Conservation (phyloP, 2,888 invertebrate genomes). For the Meliscaeva auricollis region DNA sequence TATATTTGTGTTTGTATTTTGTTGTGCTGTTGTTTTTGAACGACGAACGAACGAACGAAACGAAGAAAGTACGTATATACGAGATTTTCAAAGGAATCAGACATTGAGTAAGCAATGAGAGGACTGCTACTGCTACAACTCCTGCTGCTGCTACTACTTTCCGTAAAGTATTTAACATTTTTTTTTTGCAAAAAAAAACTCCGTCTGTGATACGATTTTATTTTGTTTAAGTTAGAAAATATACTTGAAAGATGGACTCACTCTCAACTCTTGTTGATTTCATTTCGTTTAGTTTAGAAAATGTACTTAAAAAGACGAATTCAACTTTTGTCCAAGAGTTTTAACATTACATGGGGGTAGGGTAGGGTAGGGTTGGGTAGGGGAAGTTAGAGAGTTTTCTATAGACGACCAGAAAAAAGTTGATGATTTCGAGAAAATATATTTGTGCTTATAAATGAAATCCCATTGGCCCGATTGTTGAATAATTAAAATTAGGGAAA, state of each 20-base stretch:
- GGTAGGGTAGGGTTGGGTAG: too few species aligned
- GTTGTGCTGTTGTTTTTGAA: background rate
- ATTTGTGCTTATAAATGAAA: background rate
- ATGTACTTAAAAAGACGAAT: too few species aligned
- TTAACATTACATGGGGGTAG: background rate
- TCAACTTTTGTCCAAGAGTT: background rate
- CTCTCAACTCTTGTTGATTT: too few species aligned
- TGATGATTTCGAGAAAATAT: background rate
- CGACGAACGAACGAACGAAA: background rate
- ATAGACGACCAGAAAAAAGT: background rate
- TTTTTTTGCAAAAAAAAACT: too few species aligned
- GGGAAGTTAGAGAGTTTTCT: background rate
- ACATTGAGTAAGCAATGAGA: conserved; percentile 29
- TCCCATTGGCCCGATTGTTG: background rate
- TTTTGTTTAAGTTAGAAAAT: conserved; percentile 6
- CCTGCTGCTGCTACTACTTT: background rate
- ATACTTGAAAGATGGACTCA: background rate
- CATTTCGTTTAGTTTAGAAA: background rate
- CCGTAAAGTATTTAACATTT: conserved; percentile 24
- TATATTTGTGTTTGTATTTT: conserved; percentile 44
- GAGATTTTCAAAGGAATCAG: conserved; percentile 38
- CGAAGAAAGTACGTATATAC: conserved; percentile 17
- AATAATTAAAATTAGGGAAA: background rate
- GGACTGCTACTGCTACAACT: conserved; percentile 1
- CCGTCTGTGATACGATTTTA: conserved; percentile 1